These are phyloP conservation scores for Epirrhoe tristata DNA, from an alignment of 2,888 invertebrate genomes.

Conservation along the genomic window DNA sequence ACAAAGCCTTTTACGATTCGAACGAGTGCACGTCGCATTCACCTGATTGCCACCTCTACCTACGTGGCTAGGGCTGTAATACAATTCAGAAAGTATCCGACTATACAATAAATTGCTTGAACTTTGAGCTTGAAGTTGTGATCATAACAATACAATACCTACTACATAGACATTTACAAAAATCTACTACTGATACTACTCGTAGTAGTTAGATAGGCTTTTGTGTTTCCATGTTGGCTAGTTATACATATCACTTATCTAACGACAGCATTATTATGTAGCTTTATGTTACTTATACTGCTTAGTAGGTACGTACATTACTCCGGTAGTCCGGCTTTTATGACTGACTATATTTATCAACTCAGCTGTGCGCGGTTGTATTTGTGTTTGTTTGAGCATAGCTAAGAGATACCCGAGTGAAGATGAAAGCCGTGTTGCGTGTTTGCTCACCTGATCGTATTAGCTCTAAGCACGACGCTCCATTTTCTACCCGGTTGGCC, in stretches of 20 bases:
- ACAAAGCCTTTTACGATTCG: constrained; percentile 35
- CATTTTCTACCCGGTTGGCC: constrained; percentile 77
- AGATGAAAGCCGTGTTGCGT: constrained; percentile 82
- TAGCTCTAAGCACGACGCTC: constrained; percentile 79
- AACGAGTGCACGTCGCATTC: constrained; percentile 33
- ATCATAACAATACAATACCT: no score
- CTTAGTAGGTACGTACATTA: background rate
- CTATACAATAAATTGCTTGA: background rate
- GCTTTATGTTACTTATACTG: background rate
- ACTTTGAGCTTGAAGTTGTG: no score
- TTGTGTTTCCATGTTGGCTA: no score
- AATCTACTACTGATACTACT: no score
- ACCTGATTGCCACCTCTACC: constrained; percentile 29
- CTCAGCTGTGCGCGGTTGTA: constrained; percentile 19
- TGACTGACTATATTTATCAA: constrained; percentile 1
- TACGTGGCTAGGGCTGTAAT: constrained; percentile 18
- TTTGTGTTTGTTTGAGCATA: constrained; percentile 51
- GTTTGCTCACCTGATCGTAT: constrained; percentile 83
- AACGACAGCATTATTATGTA: background rate
- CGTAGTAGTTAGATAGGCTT: no score
- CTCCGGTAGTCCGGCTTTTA: constrained; percentile 10
- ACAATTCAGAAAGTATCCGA: background rate
- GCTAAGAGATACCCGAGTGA: constrained; percentile 74
- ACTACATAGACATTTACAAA: no score
- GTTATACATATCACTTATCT: background rate